A percentile compares a stretch with the other conserved stretches of the same genome.
Evolutionary conservation across 1,140 invertebrate species (phyloP).

Genomic region (Cryptotermes secundus): DNA sequence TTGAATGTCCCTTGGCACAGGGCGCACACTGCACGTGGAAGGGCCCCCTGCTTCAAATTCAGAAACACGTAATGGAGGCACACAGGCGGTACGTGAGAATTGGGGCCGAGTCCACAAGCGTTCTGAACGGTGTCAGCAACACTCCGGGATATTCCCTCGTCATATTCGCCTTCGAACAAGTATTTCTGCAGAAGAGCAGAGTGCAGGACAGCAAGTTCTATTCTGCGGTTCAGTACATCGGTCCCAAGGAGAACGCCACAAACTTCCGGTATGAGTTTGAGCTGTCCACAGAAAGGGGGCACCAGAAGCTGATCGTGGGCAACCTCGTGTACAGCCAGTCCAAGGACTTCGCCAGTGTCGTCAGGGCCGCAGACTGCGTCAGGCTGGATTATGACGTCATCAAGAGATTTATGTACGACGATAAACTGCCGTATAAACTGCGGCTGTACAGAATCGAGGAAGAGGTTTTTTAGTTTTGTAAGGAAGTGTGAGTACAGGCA

Average conservation of each 20-base stretch:
- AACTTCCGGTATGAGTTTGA: constrained; percentile 8
- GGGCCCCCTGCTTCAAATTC: constrained; percentile 38
- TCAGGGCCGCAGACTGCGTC: not conserved
- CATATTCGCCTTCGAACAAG: constrained; percentile 2
- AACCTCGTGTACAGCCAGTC: not conserved
- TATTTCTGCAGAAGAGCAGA: constrained; percentile 16
- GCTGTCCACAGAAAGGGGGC: not conserved
- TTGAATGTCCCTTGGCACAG: constrained; percentile 46
- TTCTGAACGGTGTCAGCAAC: not conserved
- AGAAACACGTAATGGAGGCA: not conserved
- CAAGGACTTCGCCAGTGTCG: not conserved
- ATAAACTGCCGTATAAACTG: not conserved
- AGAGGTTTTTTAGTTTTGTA: not conserved
- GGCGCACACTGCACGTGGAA: constrained; percentile 50
- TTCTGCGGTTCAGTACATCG: not conserved
- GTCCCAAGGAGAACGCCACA: not conserved
- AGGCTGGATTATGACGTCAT: constrained; percentile 19
- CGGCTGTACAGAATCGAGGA: not conserved
- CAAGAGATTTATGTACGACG: constrained; percentile 11
- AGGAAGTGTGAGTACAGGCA: too few relatives aligned
- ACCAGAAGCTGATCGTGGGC: not conserved
- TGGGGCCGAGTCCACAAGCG: not conserved
- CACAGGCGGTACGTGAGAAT: not conserved
- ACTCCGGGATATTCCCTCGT: not conserved
- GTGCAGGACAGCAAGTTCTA: constrained; percentile 5